Conservation (phyloP, 2,113 vertebrate genomes). For the Platysternon megacephalum region DNA sequence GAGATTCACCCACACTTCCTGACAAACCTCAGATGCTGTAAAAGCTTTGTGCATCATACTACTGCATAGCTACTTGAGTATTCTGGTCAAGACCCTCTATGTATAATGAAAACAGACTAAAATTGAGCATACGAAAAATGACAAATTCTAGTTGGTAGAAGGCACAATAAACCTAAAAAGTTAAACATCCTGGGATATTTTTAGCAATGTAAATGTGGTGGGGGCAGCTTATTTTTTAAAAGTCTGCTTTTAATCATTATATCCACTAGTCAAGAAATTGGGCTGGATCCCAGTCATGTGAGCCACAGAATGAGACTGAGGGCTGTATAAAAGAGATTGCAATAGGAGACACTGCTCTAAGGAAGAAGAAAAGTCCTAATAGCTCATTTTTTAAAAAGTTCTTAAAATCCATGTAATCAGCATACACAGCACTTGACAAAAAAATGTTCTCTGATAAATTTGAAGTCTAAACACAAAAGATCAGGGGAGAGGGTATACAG, state of each 20-base stretch:
- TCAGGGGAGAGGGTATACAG: background rate
- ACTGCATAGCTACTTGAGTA: background rate
- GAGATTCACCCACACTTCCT: background rate
- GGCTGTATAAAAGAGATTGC: background rate
- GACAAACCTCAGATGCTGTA: background rate
- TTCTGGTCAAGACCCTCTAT: background rate
- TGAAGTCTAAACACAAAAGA: background rate
- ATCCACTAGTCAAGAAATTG: background rate
- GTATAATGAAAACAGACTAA: background rate
- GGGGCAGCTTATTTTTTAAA: background rate
- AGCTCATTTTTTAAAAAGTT: background rate
- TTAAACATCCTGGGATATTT: background rate
- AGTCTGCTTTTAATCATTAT: background rate
- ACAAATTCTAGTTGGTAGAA: background rate
- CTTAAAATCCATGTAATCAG: background rate
- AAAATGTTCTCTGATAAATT: background rate
- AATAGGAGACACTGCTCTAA: background rate
- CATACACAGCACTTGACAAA: background rate
- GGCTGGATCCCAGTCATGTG: background rate
- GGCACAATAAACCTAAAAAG: background rate
- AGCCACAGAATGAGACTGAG: background rate
- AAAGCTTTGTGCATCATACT: constrained; percentile 10
- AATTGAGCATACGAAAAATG: background rate
- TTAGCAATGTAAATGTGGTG: background rate
- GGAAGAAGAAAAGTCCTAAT: background rate